Conservation (phyloP, 2,113 vertebrate genomes). For the Bos indicus region DNA sequence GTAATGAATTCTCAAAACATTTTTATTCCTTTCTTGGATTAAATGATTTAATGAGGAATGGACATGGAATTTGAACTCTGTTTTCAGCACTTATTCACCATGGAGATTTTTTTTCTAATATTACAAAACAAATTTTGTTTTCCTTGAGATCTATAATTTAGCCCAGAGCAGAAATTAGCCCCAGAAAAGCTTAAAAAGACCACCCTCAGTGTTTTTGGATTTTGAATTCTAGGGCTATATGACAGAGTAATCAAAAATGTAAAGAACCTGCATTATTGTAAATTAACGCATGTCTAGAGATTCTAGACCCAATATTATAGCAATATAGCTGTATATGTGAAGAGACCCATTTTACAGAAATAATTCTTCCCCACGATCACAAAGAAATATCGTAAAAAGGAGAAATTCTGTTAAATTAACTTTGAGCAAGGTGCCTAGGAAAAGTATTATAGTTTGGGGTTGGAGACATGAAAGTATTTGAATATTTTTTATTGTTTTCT, state of each 20-base stretch:
- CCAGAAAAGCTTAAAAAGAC: not conserved
- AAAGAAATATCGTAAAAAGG: not conserved
- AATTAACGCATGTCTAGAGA: not conserved
- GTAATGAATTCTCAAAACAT: not conserved
- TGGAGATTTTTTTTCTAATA: not conserved
- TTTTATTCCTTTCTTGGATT: not conserved
- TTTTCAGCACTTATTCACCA: not conserved
- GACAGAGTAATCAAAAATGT: not conserved
- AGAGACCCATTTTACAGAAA: not conserved
- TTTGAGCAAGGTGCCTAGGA: not conserved
- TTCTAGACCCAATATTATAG: not conserved
- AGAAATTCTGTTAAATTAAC: not conserved
- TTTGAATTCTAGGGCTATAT: not conserved
- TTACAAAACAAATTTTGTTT: not conserved
- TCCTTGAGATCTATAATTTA: not conserved
- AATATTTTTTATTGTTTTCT: slow-evolving; percentile 32
- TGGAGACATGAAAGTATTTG: slow-evolving; percentile 10
- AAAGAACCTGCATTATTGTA: not conserved
- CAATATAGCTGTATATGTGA: not conserved
- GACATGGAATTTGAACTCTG: not conserved
- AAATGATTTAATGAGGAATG: not conserved
- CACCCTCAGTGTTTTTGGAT: not conserved
- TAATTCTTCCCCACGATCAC: not conserved
- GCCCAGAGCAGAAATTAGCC: not conserved
- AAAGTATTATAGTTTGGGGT: not conserved